Base-by-base conservation (phyloP, 1,140 invertebrate genomes). In the Drosophila santomea region DNA sequence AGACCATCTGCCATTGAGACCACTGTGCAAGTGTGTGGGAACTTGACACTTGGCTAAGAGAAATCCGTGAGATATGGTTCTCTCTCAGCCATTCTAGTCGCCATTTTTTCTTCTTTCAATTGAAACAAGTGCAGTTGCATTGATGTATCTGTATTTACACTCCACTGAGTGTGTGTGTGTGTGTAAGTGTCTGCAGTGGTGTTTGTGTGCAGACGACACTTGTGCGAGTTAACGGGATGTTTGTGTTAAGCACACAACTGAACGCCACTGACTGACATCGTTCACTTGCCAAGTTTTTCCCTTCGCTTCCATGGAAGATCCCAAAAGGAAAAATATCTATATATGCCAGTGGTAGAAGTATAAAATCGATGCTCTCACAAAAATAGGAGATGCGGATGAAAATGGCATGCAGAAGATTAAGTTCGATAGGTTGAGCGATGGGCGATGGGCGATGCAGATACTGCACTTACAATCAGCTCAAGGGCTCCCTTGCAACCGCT, bases 341-440 rank as follows among this genome's bases (percentile, higher is more conserved):
- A 32, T 48, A 48, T 41, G 63, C 55, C 47, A 44, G 36, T 15
- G 17, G 47, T 20, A 17, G 61, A 74, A 64, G 50, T 62, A 81
- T 45, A 88, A 78, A 88, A 85, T 85, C 82, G 69, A 82, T 78
- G 74, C 28, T 67, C 15, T 28, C 17, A 41, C 51, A 44, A 63
- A 62, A 51, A 10, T 51, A 41, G 28, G 62, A 17, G 47, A 62
- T 20, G 36, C 8, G 6, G 8, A 20, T 20, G 43, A 32, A 47
- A 39, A 32, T 36, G 25, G 35, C 25, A 45, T 41, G 32, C 32
- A 0, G 56, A 14, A 47, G 57, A 47, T 62, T 39, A 35, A 66
- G 60, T 38, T n/a, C 36, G 38, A 35, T 32, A 6, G 50, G 39
- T 17, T 57, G 17, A 50, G 64, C 17, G 17, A 17, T 17, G 17